These are phyloP conservation scores for Drosophila carrolli DNA, from an alignment of 1,140 invertebrate genomes.

Conservation along the genomic window DNA sequence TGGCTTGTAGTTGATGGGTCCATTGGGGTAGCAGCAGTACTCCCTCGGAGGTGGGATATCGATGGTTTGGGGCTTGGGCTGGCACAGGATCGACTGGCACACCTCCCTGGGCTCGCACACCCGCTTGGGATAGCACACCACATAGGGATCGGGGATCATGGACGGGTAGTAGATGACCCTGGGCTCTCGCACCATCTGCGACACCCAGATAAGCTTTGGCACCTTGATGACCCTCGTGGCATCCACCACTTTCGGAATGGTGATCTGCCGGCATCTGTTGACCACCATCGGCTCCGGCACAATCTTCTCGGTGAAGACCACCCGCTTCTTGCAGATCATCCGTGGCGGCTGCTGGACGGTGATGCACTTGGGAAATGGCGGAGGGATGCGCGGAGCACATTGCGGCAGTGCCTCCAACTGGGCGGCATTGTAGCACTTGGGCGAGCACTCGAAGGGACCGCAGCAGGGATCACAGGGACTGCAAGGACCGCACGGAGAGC, in stretches of 20 bases:
- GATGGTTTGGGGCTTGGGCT: conserved; percentile 79
- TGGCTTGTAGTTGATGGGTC: conserved; percentile 77
- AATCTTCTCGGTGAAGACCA: conserved; percentile 75
- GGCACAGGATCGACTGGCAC: conserved; percentile 77
- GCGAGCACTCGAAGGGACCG: conserved; percentile 76
- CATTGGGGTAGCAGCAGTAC: conserved; percentile 80
- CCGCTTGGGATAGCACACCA: conserved; percentile 78
- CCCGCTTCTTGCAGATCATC: conserved; percentile 78
- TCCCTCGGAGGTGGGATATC: conserved; percentile 77
- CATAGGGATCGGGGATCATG: conserved; percentile 79
- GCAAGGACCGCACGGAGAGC: conserved; percentile 71
- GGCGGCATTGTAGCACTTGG: conserved; percentile 75
- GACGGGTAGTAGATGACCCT: conserved; percentile 78
- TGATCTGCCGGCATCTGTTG: conserved; percentile 73
- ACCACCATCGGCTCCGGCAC: conserved; percentile 80
- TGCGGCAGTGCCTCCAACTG: conserved; percentile 76
- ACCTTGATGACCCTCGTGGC: conserved; percentile 75
- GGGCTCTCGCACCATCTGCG: conserved; percentile 78
- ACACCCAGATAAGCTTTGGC: conserved; percentile 78
- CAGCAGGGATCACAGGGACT: conserved; percentile 79
- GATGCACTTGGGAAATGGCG: conserved; percentile 74
- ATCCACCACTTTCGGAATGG: conserved; percentile 76
- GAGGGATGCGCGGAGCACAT: conserved; percentile 75
- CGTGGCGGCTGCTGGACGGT: conserved; percentile 79
- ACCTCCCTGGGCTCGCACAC: conserved; percentile 76